A percentile compares a stretch with the other conserved stretches of the same genome.
These are phyloP conservation scores for Neosilurus hyrtlii DNA, from an alignment of 2,797 vertebrate species.

Conservation along the genomic window DNA sequence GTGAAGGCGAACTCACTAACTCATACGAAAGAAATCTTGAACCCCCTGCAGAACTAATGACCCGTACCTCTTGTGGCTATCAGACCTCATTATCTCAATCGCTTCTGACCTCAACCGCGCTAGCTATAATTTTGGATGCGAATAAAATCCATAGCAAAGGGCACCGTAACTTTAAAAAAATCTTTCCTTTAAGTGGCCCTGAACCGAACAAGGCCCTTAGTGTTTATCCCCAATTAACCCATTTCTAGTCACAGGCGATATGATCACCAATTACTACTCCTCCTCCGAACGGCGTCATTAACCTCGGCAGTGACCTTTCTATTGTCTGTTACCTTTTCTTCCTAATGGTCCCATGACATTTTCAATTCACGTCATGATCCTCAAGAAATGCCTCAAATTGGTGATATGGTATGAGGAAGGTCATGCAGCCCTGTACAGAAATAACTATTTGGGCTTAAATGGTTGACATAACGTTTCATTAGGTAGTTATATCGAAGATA, in stretches of 20 bases:
- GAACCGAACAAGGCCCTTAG: neutral
- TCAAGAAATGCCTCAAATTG: neutral
- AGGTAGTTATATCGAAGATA: neutral
- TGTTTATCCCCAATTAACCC: constrained; percentile 9
- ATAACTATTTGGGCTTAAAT: neutral
- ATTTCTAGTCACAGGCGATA: constrained; percentile 10
- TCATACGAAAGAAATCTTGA: neutral
- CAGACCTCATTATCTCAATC: constrained; percentile 46
- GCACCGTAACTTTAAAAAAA: constrained; percentile 5
- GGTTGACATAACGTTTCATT: neutral
- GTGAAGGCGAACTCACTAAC: neutral
- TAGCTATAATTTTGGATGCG: constrained; percentile 37
- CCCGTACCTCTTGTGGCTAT: constrained; percentile 17
- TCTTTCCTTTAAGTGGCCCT: neutral
- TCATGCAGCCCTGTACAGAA: neutral
- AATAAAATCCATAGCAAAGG: constrained; percentile 30
- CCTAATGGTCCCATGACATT: neutral
- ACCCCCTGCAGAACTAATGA: constrained; percentile 32
- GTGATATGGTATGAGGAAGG: neutral
- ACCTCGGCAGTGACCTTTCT: neutral
- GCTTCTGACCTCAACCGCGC: constrained; percentile 20
- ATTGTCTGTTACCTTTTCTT: neutral
- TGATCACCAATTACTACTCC: neutral
- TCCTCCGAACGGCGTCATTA: neutral
- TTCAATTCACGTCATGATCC: neutral